phyloP scores from a whole-genome alignment of 92 coral and sea anemone species.

The Phenganax stokvisi region DNA sequence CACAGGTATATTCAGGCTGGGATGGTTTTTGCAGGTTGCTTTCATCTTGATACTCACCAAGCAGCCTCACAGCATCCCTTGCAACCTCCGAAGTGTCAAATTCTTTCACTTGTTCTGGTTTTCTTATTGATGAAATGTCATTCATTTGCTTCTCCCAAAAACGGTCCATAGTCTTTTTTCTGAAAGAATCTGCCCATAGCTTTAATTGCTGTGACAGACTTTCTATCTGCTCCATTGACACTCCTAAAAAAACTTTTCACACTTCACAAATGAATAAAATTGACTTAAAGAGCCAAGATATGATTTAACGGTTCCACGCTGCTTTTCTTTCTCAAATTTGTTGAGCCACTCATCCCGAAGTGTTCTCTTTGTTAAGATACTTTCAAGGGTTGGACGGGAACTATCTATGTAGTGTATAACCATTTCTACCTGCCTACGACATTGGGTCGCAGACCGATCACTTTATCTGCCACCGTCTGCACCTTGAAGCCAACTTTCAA shows the following conservation, averaged over 20 bases:
- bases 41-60: conserved; percentile 32
- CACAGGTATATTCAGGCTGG: conserved; percentile 31
- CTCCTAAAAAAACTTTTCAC: background rate
- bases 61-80: conserved; percentile 32
- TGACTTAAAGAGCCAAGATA: conserved; percentile 36
- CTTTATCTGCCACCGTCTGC: conserved; percentile 43
- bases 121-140: conserved; percentile 37
- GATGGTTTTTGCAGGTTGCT: background rate
- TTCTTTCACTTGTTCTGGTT: conserved; percentile 37
- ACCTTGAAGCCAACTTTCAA: background rate
- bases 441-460: conserved; percentile 39
- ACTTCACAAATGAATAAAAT: background rate
- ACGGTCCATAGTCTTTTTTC: conserved; percentile 32
- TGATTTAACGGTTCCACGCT: conserved; percentile 43
- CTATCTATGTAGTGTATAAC: conserved; percentile 36
- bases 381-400: conserved; percentile 14
- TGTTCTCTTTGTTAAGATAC: conserved; percentile 28
- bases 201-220: conserved; percentile 31
- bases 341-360: conserved; percentile 43
- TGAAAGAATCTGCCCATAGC: conserved; percentile 36
- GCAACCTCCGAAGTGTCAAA: conserved; percentile 44
- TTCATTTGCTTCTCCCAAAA: conserved; percentile 49
- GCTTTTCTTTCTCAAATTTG: conserved; percentile 31
- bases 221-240: background rate
- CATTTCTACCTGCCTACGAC: conserved; percentile 33